Evolutionary conservation across 1,140 invertebrate species (phyloP), one percentile per base, ranked within the genome.

Genomic region (Euura saliciscinereae): DNA sequence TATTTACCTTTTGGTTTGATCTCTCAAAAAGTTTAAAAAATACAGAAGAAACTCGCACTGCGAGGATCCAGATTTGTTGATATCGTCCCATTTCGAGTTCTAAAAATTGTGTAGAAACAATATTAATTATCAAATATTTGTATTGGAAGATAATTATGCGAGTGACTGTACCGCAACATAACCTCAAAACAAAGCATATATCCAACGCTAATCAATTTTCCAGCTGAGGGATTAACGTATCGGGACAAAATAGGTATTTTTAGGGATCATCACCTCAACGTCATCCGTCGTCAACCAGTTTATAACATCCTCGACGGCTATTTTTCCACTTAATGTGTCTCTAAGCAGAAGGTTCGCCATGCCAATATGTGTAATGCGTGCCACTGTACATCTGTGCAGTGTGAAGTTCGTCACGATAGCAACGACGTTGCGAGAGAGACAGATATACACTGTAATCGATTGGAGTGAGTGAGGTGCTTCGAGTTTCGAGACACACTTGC

Each of bases 261-360:
- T 51, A 59, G 64, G 10, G 43, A 69, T 59, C 66, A 71, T 72
- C 71, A 78, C 77, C 51, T 77, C 42, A 8, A 44, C 13, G 65
- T 77, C 68, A 74, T 81, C 79, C n/a, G 70, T 74, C 44, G 76
- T 77, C 42, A 81, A 73, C 80, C 80, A 81, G 8, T 78, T 68
- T 2, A 80, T 65, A 71, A 82, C 72, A 71, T 75, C 68, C 8
- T 79, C 74, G 6, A 73, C 72, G 43, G 67, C 13, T 44, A 79
- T 72, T 76, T 77, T 74, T 8, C 67, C 76, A 67, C 74, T 77
- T 44, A 82, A 72, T 45, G 80, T 42, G 10, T 44, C 6, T 42
- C 2, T 65, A 8, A 71, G 28, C 43, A 69, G 6, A 13, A 59
- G 6, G 10, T 71, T 42, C n/a, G 70, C 45, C 45, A 71, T 71